phyloP scores from a whole-genome alignment of 2,888 invertebrate species.

The Brachycybe producta region DNA sequence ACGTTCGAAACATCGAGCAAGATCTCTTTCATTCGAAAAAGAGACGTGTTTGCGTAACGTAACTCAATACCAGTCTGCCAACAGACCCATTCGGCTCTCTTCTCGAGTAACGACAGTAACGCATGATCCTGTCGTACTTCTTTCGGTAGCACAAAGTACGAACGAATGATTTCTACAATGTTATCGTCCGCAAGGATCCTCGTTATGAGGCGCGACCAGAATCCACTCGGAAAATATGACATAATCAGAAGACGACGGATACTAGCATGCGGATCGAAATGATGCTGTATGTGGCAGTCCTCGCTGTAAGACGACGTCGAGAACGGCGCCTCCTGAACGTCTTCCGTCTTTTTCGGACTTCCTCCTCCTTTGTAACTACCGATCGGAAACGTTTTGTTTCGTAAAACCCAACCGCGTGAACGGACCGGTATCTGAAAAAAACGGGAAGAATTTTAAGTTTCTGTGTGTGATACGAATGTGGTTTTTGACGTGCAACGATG shows the following conservation, averaged over 20 bases:
- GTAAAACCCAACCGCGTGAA: slow-evolving; percentile 52
- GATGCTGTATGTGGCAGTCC: slow-evolving; percentile 24
- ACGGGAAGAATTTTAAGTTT: background rate
- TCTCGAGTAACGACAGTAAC: slow-evolving; percentile 48
- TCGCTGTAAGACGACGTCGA: slow-evolving; percentile 5
- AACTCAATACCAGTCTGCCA: slow-evolving; percentile 89
- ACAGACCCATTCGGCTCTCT: slow-evolving; percentile 74
- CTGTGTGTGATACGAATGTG: background rate
- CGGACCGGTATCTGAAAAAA: slow-evolving; percentile 44
- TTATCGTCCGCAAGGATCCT: slow-evolving; percentile 80
- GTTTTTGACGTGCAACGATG: background rate
- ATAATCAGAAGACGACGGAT: slow-evolving; percentile 63
- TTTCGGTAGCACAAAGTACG: slow-evolving; percentile 56
- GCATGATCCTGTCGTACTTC: slow-evolving; percentile 41
- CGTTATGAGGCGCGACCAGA: slow-evolving; percentile 90
- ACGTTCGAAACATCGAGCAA: slow-evolving; percentile 23
- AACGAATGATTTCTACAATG: slow-evolving; percentile 61
- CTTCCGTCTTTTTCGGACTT: slow-evolving; percentile 18
- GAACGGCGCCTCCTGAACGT: slow-evolving; percentile 11
- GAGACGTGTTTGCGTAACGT: slow-evolving; percentile 61
- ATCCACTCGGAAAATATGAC: slow-evolving; percentile 95
- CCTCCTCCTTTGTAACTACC: background rate
- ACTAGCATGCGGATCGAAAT: slow-evolving; percentile 25
- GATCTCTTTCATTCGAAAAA: slow-evolving; percentile 73
- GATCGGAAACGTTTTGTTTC: slow-evolving; percentile 40